Percentiles rank a stretch among this genome's conserved stretches.
These are phyloP conservation scores for Drosophila nigritarsus DNA, from an alignment of 2,888 invertebrate genomes.

Conservation along the genomic window DNA sequence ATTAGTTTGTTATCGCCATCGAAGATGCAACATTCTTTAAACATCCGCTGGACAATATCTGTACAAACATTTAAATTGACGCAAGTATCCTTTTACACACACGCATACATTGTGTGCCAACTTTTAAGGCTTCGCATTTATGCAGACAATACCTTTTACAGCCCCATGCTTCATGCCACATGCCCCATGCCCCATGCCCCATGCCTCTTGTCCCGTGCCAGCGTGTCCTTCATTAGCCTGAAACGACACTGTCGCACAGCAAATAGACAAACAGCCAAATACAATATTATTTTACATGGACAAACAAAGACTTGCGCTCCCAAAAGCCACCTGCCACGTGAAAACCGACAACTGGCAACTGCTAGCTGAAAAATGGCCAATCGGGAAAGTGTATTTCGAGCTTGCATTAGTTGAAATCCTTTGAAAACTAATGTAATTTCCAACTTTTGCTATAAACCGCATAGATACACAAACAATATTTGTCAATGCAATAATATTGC, in stretches of 20 bases:
- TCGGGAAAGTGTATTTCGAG: neutral
- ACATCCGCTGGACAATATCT: conserved; percentile 12
- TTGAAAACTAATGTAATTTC: neutral
- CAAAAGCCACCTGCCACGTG: neutral
- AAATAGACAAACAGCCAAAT: conserved; percentile 52
- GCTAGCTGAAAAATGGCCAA: neutral
- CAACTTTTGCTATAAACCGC: no score
- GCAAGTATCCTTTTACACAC: conserved; percentile 2
- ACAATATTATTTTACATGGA: conserved; percentile 70
- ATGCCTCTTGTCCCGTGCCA: neutral
- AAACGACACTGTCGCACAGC: conserved; percentile 46
- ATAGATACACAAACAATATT: no score
- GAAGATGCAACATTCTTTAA: neutral
- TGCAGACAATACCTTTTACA: conserved; percentile 3
- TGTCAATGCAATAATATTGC: no score
- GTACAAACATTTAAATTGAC: conserved; percentile 1
- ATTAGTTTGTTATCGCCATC: conserved; percentile 10
- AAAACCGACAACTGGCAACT: neutral
- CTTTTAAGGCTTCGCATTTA: conserved; percentile 4
- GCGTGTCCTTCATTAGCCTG: conserved; percentile 64
- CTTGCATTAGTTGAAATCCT: neutral
- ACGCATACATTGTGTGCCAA: conserved; percentile 1
- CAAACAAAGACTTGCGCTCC: conserved; percentile 54
- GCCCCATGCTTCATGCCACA: neutral
- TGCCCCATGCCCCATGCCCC: neutral